phyloP scores from a whole-genome alignment of 23 tunicate species.

The Trididemnum miniatum region DNA sequence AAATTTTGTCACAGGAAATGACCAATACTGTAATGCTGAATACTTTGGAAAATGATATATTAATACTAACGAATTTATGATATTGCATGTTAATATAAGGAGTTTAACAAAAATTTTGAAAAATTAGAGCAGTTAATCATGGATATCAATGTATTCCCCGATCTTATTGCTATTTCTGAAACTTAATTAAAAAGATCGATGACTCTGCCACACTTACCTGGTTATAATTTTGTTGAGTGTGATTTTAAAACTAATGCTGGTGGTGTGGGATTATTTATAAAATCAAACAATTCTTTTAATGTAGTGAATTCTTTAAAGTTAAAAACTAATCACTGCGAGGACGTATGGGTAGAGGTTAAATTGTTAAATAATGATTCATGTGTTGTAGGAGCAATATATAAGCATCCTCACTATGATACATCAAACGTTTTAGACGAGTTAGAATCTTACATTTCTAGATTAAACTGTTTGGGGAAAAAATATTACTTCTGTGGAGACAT shows the following conservation, averaged over 20 bases:
- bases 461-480: no score
- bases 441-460: no score
- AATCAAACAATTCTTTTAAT: not conserved
- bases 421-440: not conserved
- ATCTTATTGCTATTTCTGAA: not conserved
- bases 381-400: not conserved
- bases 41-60: not conserved
- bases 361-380: not conserved
- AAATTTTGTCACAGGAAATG: no score
- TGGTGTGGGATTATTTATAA: not conserved
- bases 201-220: not conserved
- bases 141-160: not conserved
- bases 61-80: not conserved
- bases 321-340: not conserved
- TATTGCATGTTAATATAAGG: not conserved
- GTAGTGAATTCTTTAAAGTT: not conserved
- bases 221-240: not conserved
- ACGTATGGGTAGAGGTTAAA: not conserved
- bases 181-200: not conserved
- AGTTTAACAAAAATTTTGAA: not conserved
- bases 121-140: not conserved
- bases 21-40: not conserved
- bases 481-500: not conserved
- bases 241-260: not conserved
- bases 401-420: not conserved